A percentile compares a stretch with the other conserved stretches of the same genome.
Evolutionary conservation across 2,113 vertebrate genomes (phyloP).

Genomic region (Cynoglossus semilaevis): DNA sequence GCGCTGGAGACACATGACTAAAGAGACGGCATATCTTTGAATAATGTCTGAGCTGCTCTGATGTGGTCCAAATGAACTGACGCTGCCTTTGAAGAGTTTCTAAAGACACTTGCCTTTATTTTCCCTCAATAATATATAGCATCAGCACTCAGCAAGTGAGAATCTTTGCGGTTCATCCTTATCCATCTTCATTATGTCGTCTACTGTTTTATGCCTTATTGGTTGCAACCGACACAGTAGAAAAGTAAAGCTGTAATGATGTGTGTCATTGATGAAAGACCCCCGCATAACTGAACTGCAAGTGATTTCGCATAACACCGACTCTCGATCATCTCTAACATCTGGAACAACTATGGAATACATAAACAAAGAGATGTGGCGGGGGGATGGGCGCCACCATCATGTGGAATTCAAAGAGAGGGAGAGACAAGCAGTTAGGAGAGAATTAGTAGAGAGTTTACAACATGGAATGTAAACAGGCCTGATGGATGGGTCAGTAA

Average conservation of each 20-base stretch:
- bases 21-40: conserved; percentile 2
- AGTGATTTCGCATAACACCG: conserved; percentile 69
- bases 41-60: conserved; percentile 26
- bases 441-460: conserved; percentile 41
- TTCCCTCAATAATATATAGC: conserved; percentile 29
- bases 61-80: conserved; percentile 47
- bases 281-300: conserved; percentile 57
- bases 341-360: conserved; percentile 74
- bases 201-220: conserved; percentile 29
- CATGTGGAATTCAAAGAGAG: conserved; percentile 48
- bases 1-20: conserved; percentile 7
- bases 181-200: conserved; percentile 49
- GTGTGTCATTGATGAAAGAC: conserved; percentile 73
- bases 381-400: conserved; percentile 52
- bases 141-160: conserved; percentile 23
- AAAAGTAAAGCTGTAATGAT: conserved; percentile 62
- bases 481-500: conserved; percentile 56
- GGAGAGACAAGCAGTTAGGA: conserved; percentile 25
- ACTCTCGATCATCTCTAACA: conserved; percentile 71
- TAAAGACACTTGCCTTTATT: conserved; percentile 20
- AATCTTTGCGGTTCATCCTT: conserved; percentile 26
- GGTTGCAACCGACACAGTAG: conserved; percentile 58
- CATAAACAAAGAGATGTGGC: conserved; percentile 57
- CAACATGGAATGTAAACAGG: conserved; percentile 67
- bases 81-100: conserved; percentile 17